Conservation (phyloP, 1,140 invertebrate species). For the Ceratosolen solmsi region DNA sequence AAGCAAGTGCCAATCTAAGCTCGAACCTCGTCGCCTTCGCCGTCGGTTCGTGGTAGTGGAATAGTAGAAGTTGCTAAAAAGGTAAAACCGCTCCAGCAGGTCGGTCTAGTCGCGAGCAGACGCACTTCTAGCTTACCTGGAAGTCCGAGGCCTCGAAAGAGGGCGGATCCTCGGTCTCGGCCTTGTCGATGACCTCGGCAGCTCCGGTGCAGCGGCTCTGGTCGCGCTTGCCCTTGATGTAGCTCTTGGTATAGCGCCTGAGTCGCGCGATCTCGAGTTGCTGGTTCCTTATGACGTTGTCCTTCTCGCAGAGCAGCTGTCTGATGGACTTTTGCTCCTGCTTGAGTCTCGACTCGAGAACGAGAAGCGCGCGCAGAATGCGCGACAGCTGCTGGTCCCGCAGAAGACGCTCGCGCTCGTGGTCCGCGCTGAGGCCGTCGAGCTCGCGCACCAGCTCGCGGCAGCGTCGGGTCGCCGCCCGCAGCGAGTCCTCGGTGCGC, state of each 20-base stretch:
- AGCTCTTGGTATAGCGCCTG: constrained; percentile 78
- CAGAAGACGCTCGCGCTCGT: constrained; percentile 76
- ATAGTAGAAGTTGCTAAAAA: too few relatives aligned
- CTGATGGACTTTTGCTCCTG: constrained; percentile 83
- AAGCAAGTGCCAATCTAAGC: too few relatives aligned
- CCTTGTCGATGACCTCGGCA: constrained; percentile 64
- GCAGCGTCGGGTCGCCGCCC: constrained; percentile 73
- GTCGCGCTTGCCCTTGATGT: constrained; percentile 67
- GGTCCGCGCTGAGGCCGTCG: constrained; percentile 76
- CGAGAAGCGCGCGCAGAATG: constrained; percentile 79
- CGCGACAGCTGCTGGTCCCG: constrained; percentile 80
- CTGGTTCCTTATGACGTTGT: constrained; percentile 81
- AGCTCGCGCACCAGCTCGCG: constrained; percentile 76
- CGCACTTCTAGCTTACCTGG: constrained; percentile 44
- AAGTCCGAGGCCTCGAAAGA: constrained; percentile 35
- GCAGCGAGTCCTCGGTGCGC: constrained; percentile 69
- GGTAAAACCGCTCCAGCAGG: too few relatives aligned
- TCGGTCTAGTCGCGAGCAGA: too few relatives aligned
- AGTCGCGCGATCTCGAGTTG: constrained; percentile 80
- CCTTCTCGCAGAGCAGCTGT: constrained; percentile 80
- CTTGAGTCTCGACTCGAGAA: constrained; percentile 81
- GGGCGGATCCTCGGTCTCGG: constrained; percentile 73
- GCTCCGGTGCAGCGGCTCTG: constrained; percentile 27
- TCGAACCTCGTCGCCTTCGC: too few relatives aligned
- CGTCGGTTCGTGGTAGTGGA: too few relatives aligned